Base-by-base conservation (phyloP, 2,113 vertebrate genomes). In the Penelope pileata region DNA sequence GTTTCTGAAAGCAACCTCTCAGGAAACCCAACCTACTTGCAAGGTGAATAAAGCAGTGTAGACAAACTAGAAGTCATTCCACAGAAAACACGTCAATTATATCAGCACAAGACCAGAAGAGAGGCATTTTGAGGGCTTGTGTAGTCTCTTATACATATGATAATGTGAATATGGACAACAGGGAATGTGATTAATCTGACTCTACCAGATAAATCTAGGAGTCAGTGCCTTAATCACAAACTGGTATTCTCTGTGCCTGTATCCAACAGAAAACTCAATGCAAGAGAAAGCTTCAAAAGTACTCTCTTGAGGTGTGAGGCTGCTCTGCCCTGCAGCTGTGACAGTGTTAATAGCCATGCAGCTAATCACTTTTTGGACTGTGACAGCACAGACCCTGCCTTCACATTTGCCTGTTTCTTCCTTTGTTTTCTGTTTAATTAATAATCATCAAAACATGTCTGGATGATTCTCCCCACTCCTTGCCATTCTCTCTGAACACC, bases 381-480 rank as follows among this genome's bases (percentile, higher is more conserved):
- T 60, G 62, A 90, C 24, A 94, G 58, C 58, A 80, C 30, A 88
- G 66, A 64, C 34, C 18, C 51, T 8, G 16, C 30, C 77, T 91
- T 86, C 60, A 66, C 42, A 74, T 7, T 81, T 0, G 0, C n/a
- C 42, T 66, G 8, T 80, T 88, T 83, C 62, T 66, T 79, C 53
- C 42, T 96, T 94, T 96, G 90, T 93, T 75, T 92, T 78, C 75
- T 29, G 16, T 94, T 91, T 47, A 96, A 92, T 95, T 94, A 86
- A 63, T 94, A 93, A 87, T 64, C 43, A 94, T 30, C 38, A 43
- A 36, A 51, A n/a, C 63, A 18, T 81, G 26, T 42, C 89, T 1
- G 12, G 51, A 94, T 81, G 34, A 24, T 84, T 94, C 19, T 38
- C 42, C 47, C 60, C 5, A 34, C 45, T 78, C 38, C 69, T 82